These are phyloP conservation scores for Steinernema carpocapsae DNA, from an alignment of 2,888 invertebrate species.

Conservation along the genomic window DNA sequence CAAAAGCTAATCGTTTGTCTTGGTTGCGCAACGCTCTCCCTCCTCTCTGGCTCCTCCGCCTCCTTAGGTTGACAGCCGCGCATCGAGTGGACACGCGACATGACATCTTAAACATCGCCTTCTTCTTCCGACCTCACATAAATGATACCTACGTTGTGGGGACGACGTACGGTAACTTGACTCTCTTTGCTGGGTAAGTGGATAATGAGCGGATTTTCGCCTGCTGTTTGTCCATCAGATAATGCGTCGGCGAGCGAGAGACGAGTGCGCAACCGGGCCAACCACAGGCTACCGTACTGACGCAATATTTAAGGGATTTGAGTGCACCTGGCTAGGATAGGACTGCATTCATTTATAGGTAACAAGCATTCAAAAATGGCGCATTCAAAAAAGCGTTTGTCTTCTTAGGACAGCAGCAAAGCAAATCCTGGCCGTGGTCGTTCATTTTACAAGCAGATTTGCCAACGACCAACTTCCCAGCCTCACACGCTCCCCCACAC, in stretches of 20 bases:
- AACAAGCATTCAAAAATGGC: no score
- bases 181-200: slow-evolving; percentile 9
- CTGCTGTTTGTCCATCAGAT: slow-evolving; percentile 30
- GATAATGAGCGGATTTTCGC: slow-evolving; percentile 35
- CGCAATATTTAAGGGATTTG: slow-evolving; percentile 27
- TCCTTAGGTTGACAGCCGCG: not conserved
- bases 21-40: slow-evolving; percentile 8
- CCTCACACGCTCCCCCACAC: no score
- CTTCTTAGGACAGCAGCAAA: no score
- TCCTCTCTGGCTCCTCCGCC: not conserved
- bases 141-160: slow-evolving; percentile 14
- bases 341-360: no score
- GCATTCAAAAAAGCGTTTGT: no score
- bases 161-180: slow-evolving; percentile 17
- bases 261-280: not conserved
- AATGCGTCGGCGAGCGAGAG: slow-evolving; percentile 11
- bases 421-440: no score
- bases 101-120: slow-evolving; percentile 29
- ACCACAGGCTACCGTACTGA: slow-evolving; percentile 5
- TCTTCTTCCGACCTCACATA: slow-evolving; percentile 24
- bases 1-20: slow-evolving; percentile 27
- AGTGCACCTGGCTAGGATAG: not conserved
- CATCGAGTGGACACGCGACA: slow-evolving; percentile 28
- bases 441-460: no score
- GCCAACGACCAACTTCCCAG: no score